Conservation (phyloP, 2,113 vertebrate species). For the Sinocyclocheilus maitianheensis region DNA sequence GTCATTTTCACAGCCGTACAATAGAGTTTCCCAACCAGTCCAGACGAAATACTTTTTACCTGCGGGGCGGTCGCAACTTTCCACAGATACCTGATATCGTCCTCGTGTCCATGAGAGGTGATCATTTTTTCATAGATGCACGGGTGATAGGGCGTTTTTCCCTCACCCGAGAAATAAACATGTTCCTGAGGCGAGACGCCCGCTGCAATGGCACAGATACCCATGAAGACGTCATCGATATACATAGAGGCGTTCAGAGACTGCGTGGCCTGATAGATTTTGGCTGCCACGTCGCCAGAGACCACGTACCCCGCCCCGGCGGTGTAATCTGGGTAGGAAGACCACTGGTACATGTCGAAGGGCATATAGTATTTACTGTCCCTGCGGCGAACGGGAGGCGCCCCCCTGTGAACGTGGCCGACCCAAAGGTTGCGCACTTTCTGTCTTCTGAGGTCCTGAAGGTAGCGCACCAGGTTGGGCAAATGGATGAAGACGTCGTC, state of each 20-base stretch:
- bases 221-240: constrained; percentile 97
- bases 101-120: constrained; percentile 87
- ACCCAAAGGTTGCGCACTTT: constrained; percentile 85
- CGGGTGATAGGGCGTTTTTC: constrained; percentile 85
- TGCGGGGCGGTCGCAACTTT: constrained; percentile 76
- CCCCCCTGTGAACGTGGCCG: constrained; percentile 86
- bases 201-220: constrained; percentile 87
- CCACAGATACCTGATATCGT: constrained; percentile 84
- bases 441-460: constrained; percentile 74
- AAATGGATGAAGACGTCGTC: constrained; percentile 93
- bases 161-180: constrained; percentile 89
- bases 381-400: constrained; percentile 84
- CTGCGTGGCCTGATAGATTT: constrained; percentile 85
- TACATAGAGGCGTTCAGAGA: constrained; percentile 86
- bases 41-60: constrained; percentile 70
- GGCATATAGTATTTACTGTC: constrained; percentile 89
- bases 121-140: constrained; percentile 95
- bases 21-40: constrained; percentile 79
- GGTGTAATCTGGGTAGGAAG: constrained; percentile 91
- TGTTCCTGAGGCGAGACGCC: constrained; percentile 86
- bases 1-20: constrained; percentile 82
- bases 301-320: constrained; percentile 89
- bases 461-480: constrained; percentile 87
- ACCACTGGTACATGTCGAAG: constrained; percentile 88
- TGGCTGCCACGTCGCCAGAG: constrained; percentile 84